Percentiles rank a stretch among this genome's conserved stretches.
Evolutionary conservation across 2,797 vertebrate genomes (phyloP).

Genomic region (Anableps anableps): DNA sequence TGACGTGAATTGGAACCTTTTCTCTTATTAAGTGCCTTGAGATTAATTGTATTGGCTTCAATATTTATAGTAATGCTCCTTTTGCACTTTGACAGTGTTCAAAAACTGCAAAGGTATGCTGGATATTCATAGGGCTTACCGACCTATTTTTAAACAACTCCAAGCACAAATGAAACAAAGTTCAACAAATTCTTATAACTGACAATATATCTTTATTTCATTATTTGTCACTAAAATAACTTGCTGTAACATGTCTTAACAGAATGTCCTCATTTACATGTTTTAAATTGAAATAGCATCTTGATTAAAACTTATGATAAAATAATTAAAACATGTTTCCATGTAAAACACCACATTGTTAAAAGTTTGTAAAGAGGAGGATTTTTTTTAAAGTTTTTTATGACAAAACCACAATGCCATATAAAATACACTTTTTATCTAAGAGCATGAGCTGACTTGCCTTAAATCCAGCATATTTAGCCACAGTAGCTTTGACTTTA

Average conservation of each 20-base stretch:
- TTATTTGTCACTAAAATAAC: conserved; percentile 87
- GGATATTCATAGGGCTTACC: neutral
- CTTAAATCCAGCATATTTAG: conserved; percentile 58
- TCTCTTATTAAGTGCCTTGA: too few species aligned
- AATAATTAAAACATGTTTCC: conserved; percentile 68
- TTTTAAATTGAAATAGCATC: conserved; percentile 60
- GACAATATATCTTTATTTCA: conserved; percentile 72
- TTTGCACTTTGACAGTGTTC: neutral
- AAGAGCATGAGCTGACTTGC: conserved; percentile 59
- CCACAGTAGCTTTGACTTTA: conserved; percentile 50
- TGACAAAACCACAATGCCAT: conserved; percentile 71
- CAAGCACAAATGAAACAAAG: conserved; percentile 27
- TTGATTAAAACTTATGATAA: conserved; percentile 26
- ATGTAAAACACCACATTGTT: conserved; percentile 74
- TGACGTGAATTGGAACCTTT: too few species aligned
- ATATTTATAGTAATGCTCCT: neutral
- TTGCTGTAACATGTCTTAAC: conserved; percentile 66
- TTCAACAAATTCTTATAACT: conserved; percentile 35
- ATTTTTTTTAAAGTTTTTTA: conserved; percentile 35
- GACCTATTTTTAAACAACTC: neutral
- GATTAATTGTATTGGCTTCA: too few species aligned
- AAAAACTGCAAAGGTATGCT: neutral
- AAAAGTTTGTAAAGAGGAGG: conserved; percentile 70
- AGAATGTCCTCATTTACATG: conserved; percentile 57
- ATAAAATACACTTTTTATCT: conserved; percentile 69